Conservation (phyloP, 2,797 vertebrate genomes). For the Pseudomugil gertrudae region DNA sequence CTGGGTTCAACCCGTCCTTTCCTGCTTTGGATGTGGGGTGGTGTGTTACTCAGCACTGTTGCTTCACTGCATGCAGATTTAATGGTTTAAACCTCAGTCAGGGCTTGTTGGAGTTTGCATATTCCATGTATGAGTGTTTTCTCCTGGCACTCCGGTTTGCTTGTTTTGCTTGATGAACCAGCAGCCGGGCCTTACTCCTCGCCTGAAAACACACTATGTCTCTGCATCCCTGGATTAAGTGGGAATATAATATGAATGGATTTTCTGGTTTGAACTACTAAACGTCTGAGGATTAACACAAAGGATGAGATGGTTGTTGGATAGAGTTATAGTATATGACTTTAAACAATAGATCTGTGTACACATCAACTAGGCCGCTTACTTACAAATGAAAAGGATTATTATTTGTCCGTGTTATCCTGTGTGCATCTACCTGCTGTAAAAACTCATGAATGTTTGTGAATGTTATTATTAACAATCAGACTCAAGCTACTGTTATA, state of each 20-base stretch:
- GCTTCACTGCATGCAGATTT: background rate
- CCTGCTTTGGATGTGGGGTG: background rate
- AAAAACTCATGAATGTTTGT: background rate
- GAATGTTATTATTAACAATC: background rate
- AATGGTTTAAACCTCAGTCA: background rate
- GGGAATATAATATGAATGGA: background rate
- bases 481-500: background rate
- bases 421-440: background rate
- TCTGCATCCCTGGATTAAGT: background rate
- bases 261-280: constrained; percentile 1
- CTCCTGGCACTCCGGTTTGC: background rate
- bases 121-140: background rate
- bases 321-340: background rate
- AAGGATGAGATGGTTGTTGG: background rate
- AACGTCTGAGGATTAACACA: constrained; percentile 5
- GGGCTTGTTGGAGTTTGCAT: background rate
- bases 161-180: background rate
- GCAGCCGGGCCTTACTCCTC: too few relatives aligned
- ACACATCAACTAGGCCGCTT: background rate
- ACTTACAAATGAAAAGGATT: background rate
- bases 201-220: background rate
- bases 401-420: background rate
- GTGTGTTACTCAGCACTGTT: background rate
- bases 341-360: background rate
- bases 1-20: constrained; percentile 12